phyloP scores from a whole-genome alignment of 2,113 vertebrate genomes.

The Toxotes chatareus region DNA sequence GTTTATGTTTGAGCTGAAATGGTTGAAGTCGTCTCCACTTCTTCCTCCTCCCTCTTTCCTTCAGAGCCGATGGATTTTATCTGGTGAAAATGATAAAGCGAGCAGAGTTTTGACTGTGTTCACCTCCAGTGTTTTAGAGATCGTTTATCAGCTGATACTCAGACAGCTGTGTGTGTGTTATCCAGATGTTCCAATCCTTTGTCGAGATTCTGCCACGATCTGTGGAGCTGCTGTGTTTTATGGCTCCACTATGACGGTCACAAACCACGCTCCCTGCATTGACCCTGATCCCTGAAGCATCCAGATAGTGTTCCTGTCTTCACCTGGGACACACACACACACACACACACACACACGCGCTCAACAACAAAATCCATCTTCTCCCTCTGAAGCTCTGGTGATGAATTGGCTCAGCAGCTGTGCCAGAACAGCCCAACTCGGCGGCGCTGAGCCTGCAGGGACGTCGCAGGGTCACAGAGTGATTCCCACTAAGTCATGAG shows the following conservation, averaged over 20 bases:
- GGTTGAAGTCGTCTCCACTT: not conserved
- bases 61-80: not conserved
- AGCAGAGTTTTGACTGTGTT: too few relatives aligned
- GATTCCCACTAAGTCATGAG: constrained; percentile 20
- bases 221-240: too few relatives aligned
- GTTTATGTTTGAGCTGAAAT: too few relatives aligned
- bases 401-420: constrained; percentile 29
- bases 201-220: too few relatives aligned
- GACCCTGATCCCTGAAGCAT: constrained; percentile 14
- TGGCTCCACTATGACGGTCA: too few relatives aligned
- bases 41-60: too few relatives aligned
- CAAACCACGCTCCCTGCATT: not conserved
- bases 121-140: too few relatives aligned
- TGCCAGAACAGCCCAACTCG: not conserved
- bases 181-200: too few relatives aligned
- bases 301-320: constrained; percentile 14
- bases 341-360: not conserved
- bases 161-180: too few relatives aligned
- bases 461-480: not conserved
- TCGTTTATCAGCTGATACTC: too few relatives aligned
- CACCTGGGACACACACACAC: not conserved
- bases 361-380: not conserved
- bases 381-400: constrained; percentile 16
- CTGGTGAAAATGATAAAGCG: not conserved
- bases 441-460: constrained; percentile 22